Evolutionary conservation across 1,140 invertebrate genomes (phyloP), one percentile per base, ranked within the genome.

Genomic region (Colletes gigas): DNA sequence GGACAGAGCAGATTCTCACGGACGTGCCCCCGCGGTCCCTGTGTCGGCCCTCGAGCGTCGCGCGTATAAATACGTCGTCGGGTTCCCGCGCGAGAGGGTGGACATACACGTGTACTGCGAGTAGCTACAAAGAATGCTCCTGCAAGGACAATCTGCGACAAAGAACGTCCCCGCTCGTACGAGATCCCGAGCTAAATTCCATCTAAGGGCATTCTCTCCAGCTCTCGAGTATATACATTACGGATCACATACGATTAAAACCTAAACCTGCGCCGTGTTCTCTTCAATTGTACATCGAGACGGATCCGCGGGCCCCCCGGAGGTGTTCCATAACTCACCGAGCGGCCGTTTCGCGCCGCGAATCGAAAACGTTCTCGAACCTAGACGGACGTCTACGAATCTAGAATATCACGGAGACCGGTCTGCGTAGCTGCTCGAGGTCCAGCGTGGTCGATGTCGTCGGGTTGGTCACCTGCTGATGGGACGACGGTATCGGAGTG

Each of bases 401-500:
- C 86, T 94, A 95, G 89, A 94, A 94, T 70, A 94, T 92, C 39
- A 95, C 94, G 39, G 94, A 91, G 12, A 95, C 94, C 2, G 94
- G 94, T 86, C 95, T 92, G 77, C 94, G 86, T 5, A 95, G 79
- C 12, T 89, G 88, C 0, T 92, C 91, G 0, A 89, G 85, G 57
- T 95, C 94, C 62, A 94, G 89, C 55, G 93, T 63, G 65, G 92
- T 81, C 70, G 65, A 1, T 66, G 78, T 1, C 78, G 63, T 52
- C 82, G 86, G 21, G 83, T 89, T 59, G 84, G 88, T 8, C 91
- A 87, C 65, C 89, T 92, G 60, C 4, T 76, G 71, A 90, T 93
- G 65, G 88, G 93, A 83, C 88, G 94, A 72, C 89, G 93, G n/a
- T 9, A 86, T 78, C 41, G 83, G 74, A 19, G 89, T 84, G 6